These are phyloP conservation scores for Pseudococcus jackbeardsleyi DNA, from an alignment of 2,888 invertebrate genomes.

Conservation along the genomic window DNA sequence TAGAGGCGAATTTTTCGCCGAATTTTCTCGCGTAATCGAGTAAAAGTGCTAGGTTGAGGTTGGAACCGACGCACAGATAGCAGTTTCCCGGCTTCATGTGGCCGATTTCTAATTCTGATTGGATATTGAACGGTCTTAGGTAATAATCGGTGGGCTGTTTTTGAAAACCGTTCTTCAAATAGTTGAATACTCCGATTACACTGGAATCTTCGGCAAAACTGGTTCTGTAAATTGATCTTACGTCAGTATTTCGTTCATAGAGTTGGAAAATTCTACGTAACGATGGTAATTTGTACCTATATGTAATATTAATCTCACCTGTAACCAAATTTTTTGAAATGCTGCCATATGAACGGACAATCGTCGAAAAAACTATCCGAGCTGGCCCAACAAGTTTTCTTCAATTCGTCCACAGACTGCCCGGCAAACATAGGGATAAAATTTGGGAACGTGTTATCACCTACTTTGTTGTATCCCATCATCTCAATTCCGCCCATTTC, in stretches of 20 bases:
- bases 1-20: constrained; percentile 71
- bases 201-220: constrained; percentile 88
- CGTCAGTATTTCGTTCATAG: too few relatives aligned
- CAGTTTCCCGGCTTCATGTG: constrained; percentile 76
- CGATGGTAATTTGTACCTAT: too few relatives aligned
- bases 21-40: constrained; percentile 80
- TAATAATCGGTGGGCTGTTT: constrained; percentile 89
- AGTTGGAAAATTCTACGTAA: background rate
- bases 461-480: constrained; percentile 92
- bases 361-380: constrained; percentile 77
- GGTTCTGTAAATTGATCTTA: constrained; percentile 75
- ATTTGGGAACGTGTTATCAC: constrained; percentile 94
- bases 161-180: constrained; percentile 81
- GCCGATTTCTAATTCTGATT: constrained; percentile 78
- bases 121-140: constrained; percentile 80
- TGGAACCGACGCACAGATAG: constrained; percentile 79
- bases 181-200: constrained; percentile 84
- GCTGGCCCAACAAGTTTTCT: constrained; percentile 76
- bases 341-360: constrained; percentile 88
- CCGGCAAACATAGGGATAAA: constrained; percentile 86
- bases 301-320: background rate
- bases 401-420: constrained; percentile 77
- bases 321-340: constrained; percentile 77
- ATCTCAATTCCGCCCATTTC: constrained; percentile 80
- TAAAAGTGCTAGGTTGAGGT: constrained; percentile 79